Evolutionary conservation across 2,113 vertebrate genomes (phyloP).

Genomic region (Chlorodrepanis virens): DNA sequence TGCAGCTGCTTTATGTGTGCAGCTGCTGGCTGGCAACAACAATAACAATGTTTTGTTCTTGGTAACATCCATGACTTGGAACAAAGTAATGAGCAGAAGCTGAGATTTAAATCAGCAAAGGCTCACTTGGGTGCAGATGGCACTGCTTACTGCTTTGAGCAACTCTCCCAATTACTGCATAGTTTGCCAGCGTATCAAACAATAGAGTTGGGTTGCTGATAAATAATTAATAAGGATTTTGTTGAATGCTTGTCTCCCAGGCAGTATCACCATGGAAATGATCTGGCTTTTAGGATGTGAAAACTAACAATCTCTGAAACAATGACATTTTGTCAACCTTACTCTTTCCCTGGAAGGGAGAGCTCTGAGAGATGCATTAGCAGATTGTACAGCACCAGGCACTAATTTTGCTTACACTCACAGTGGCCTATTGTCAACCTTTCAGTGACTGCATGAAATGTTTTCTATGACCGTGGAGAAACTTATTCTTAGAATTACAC

Average conservation of each 20-base stretch:
- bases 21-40: conserved; percentile 4
- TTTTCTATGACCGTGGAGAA: neutral
- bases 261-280: conserved; percentile 18
- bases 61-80: neutral
- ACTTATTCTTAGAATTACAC: neutral
- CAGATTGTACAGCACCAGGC: neutral
- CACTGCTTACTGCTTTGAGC: neutral
- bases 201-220: neutral
- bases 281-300: conserved; percentile 35
- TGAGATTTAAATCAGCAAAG: neutral
- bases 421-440: neutral
- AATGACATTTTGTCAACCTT: neutral
- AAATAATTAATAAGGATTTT: conserved; percentile 61
- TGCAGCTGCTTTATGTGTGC: neutral
- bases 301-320: neutral
- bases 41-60: neutral
- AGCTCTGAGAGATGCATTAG: neutral
- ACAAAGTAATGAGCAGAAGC: neutral
- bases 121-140: neutral
- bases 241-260: conserved; percentile 11
- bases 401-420: neutral
- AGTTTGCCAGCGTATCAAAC: neutral
- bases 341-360: neutral
- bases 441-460: neutral
- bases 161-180: neutral